Evolutionary conservation across 2,113 vertebrate genomes (phyloP).

Genomic region (Meleagris gallopavo): DNA sequence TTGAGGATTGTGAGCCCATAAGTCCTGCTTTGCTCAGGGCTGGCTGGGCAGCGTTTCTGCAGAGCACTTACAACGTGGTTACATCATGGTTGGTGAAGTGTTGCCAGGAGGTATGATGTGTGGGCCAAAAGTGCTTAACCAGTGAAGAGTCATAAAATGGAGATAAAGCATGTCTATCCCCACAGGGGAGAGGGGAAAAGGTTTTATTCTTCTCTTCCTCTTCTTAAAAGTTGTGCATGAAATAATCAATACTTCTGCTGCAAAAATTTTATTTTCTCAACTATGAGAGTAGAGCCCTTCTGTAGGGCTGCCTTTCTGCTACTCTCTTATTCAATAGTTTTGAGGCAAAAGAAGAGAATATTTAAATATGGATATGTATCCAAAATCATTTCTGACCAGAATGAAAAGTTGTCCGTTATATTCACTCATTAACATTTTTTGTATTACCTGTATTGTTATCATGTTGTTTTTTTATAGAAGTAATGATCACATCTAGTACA

Average conservation of each 20-base stretch:
- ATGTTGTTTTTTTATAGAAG: neutral
- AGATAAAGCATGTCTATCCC: accelerated
- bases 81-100: neutral
- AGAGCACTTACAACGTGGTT: neutral
- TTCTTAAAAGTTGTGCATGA: neutral
- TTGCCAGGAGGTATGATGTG: neutral
- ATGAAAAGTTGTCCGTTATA: neutral
- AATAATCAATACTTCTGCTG: neutral
- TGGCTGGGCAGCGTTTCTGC: neutral
- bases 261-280: neutral
- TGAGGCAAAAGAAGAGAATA: neutral
- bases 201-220: neutral
- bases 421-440: neutral
- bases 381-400: neutral
- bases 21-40: neutral
- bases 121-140: neutral
- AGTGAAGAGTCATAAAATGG: neutral
- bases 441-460: neutral
- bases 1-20: neutral
- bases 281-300: neutral
- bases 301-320: neutral
- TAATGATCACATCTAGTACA: neutral
- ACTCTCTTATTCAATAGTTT: neutral
- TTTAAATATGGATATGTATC: neutral
- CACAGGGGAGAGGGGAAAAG: neutral